A percentile compares a stretch with the other conserved stretches of the same genome.
phyloP scores from a whole-genome alignment of 2,888 invertebrate species.

The Sesamia inferens region DNA sequence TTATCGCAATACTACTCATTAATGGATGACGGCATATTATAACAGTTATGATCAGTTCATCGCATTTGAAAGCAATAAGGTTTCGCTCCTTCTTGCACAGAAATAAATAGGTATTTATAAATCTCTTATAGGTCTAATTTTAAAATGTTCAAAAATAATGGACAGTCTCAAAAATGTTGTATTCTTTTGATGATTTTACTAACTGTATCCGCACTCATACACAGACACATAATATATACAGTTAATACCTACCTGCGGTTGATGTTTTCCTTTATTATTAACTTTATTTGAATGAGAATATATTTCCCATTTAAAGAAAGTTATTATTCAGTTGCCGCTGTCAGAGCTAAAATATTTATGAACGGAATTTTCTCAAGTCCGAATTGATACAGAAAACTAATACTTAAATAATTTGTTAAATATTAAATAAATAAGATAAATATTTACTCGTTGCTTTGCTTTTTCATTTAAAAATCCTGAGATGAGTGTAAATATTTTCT shows the following conservation, averaged over 20 bases:
- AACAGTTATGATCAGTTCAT: not conserved
- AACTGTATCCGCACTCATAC: not conserved
- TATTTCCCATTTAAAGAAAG: too few relatives aligned
- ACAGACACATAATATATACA: too few relatives aligned
- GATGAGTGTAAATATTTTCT: slow-evolving; percentile 89
- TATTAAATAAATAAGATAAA: not conserved
- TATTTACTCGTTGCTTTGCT: slow-evolving; percentile 89
- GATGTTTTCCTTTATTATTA: too few relatives aligned
- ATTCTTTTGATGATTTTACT: not conserved
- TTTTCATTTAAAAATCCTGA: slow-evolving; percentile 90
- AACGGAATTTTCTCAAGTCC: not conserved
- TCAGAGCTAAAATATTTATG: too few relatives aligned
- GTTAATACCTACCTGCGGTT: too few relatives aligned
- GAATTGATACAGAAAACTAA: not conserved
- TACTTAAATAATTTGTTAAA: not conserved
- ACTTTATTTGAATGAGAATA: too few relatives aligned
- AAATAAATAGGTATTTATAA: not conserved
- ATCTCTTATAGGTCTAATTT: not conserved
- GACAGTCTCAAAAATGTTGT: not conserved
- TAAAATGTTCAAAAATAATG: not conserved
- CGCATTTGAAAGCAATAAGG: not conserved
- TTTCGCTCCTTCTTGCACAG: not conserved
- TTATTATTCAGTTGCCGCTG: too few relatives aligned
- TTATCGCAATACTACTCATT: too few relatives aligned
- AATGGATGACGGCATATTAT: too few relatives aligned